phyloP scores from a whole-genome alignment of 1,140 invertebrate species.

The Tetranychus urticae region DNA sequence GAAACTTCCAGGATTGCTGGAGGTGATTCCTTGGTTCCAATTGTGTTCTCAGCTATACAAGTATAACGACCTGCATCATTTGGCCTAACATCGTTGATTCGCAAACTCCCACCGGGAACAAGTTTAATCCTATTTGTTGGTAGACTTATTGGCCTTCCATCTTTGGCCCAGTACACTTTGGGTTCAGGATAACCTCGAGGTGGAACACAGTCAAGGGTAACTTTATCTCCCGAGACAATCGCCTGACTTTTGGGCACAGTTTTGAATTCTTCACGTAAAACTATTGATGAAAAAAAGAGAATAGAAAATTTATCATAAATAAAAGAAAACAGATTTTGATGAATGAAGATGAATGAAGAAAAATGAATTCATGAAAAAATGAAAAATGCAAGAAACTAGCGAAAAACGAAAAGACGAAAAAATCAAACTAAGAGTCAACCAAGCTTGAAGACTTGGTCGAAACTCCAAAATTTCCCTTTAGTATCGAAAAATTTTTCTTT shows the following conservation, averaged over 20 bases:
- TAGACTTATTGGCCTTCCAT: constrained; percentile 30
- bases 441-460: no score
- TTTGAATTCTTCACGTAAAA: constrained; percentile 1
- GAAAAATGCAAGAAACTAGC: no score
- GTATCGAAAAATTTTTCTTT: no score
- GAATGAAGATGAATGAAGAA: background rate
- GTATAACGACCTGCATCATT: constrained; percentile 64
- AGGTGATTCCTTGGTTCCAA: constrained; percentile 25
- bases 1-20: background rate
- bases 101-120: constrained; percentile 38
- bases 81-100: constrained; percentile 32
- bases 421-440: no score
- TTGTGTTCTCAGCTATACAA: constrained; percentile 67
- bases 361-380: no score
- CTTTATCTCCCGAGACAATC: constrained; percentile 47
- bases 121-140: constrained; percentile 46
- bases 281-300: background rate
- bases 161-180: constrained; percentile 65
- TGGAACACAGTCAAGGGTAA: constrained; percentile 66
- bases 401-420: no score
- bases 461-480: no score
- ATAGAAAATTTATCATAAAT: background rate
- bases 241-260: background rate
- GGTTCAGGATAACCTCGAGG: constrained; percentile 80
- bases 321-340: background rate